Conservation (phyloP, 1,140 invertebrate genomes). For the Leptopilina boulardi region DNA sequence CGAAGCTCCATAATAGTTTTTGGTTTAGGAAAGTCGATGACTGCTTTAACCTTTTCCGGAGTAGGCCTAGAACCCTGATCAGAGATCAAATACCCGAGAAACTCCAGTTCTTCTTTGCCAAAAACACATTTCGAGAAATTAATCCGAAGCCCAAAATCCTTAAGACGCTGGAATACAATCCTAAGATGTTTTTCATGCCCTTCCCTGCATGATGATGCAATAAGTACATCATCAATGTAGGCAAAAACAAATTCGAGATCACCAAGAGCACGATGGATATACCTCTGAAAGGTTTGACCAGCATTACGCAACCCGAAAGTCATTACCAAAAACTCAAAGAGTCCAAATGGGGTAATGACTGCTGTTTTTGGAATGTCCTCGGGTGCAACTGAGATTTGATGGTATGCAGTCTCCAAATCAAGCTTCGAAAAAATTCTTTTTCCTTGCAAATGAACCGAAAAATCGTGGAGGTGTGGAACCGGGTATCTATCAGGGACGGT, state of each 20-base stretch:
- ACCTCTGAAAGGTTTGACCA: slow-evolving; percentile 63
- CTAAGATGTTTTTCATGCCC: too few relatives aligned
- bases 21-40: too few relatives aligned
- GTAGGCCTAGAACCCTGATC: too few relatives aligned
- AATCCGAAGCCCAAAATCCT: too few relatives aligned
- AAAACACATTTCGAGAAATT: too few relatives aligned
- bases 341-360: slow-evolving; percentile 48
- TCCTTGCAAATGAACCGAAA: slow-evolving; percentile 60
- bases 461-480: slow-evolving; percentile 61
- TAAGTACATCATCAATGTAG: too few relatives aligned
- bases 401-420: slow-evolving; percentile 73
- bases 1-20: too few relatives aligned
- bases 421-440: slow-evolving; percentile 50
- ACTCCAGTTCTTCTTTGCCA: too few relatives aligned
- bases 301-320: slow-evolving; percentile 43
- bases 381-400: slow-evolving; percentile 64
- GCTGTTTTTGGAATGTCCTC: slow-evolving; percentile 56
- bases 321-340: slow-evolving; percentile 31
- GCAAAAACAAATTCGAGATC: slow-evolving; percentile 29
- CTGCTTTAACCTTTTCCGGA: too few relatives aligned
- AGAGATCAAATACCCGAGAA: too few relatives aligned
- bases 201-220: too few relatives aligned
- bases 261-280: slow-evolving; percentile 59
- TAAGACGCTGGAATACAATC: too few relatives aligned
- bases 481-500: slow-evolving; percentile 72